Conservation (phyloP, 2,797 vertebrate genomes). For the Falco concolor region DNA sequence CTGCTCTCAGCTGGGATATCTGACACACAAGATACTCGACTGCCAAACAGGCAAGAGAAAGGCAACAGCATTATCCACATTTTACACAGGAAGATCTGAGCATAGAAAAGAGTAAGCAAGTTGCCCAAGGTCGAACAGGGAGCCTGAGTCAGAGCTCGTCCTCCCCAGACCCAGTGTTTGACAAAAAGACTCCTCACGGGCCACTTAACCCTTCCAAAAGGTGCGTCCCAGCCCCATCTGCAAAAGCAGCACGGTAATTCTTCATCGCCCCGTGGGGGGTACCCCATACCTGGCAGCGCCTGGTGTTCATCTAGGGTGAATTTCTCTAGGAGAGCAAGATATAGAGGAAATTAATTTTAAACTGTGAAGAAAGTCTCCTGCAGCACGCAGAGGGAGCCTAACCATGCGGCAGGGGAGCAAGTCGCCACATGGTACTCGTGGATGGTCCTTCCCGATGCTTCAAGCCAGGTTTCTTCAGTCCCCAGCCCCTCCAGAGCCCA, state of each 20-base stretch:
- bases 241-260: not conserved
- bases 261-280: accelerated
- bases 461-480: not conserved
- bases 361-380: not conserved
- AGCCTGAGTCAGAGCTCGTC: not conserved
- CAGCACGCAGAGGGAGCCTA: not conserved
- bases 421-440: not conserved
- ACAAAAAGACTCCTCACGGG: not conserved
- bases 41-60: not conserved
- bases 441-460: not conserved
- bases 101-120: not conserved
- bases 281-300: not conserved
- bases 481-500: not conserved
- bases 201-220: not conserved
- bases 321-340: not conserved
- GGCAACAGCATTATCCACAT: not conserved
- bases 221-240: accelerated
- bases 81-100: not conserved
- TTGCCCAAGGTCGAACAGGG: not conserved
- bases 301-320: not conserved
- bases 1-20: not conserved
- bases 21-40: not conserved
- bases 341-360: not conserved
- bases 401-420: not conserved
- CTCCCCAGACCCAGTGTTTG: not conserved